Base-by-base conservation (phyloP, 2,113 vertebrate genomes). In the Actenoides hombroni region DNA sequence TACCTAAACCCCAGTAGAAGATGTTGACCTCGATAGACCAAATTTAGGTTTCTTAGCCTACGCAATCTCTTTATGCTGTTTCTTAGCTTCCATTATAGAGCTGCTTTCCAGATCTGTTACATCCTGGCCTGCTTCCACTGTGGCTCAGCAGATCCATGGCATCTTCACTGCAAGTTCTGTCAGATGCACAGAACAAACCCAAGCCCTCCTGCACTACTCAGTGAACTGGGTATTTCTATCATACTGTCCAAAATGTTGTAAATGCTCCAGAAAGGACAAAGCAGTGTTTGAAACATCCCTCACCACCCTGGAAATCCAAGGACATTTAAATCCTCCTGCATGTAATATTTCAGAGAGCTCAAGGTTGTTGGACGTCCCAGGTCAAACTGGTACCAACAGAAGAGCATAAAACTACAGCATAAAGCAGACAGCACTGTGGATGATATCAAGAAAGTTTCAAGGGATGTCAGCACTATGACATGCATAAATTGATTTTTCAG, bases 401-500 rank as follows among this genome's bases (percentile, higher is more conserved):
- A 94, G 24, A 73, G 3, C 16, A 21, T n/a, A 70, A 51, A 64
- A 23, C 25, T 28, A 15, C 71, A 63, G 23, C 13, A 2, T 33
- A 44, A 87, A 81, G 37, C 46, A 74, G 61, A 64, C 29, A 57
- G 35, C 28, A 6, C 65, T 40, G 24, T 49, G 33, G 46, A 79
- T 39, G 40, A 57, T 44, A 39, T 57, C 77, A 87, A 70, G 54
- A 20, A 57, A 29, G 4, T 61, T 96, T 70, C 65, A 39, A 91
- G 37, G 18, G 33, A 25, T 24, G 63, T 35, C 29, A 63, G 13
- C 16, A 12, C 37, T 86, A n/a, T 49, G 85, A 57, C 14, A 8
- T 44, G n/a, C 11, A 61, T 35, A 93, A 91, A 95, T 48, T 82
- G 82, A 93, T 92, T 96, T 95, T 91, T 90, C 67, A 39, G 56